Base-by-base conservation (phyloP, 2,797 vertebrate genomes). In the Clamator glandarius region DNA sequence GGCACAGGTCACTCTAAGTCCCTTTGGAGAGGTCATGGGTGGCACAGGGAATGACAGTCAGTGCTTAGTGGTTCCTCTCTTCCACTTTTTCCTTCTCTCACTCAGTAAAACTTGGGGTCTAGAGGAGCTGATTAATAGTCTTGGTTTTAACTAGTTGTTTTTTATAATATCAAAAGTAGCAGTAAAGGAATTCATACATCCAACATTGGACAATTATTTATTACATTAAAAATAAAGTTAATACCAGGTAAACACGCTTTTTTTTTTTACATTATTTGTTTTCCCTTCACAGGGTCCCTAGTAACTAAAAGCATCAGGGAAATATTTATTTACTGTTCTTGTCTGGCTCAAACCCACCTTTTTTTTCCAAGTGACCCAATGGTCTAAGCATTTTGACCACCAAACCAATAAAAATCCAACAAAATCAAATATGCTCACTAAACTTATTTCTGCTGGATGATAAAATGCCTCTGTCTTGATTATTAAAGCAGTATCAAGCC, bases 241-340 rank as follows among this genome's bases (percentile, higher is more conserved):
- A 29, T 76, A 17, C 51, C 55, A 73, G 9, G 4, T 70, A 91
- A 73, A 21, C 23, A 8, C 1, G 1, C 5, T 2, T 29, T 21
- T 80, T 51, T 51, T 59, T 58, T 29, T 84, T 31, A 8, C 6
- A 62, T 51, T 88, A 64, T 74, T 90, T 95, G 46, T 67, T 93
- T 92, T 78, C 26, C 29, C 16, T 86, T 42, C 41, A 4, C 0
- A 1, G 17, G 7, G 11, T 21, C 31, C 36, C 26, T 84, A 58
- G 66, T 84, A 84, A 94, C 66, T 81, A 64, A 72, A 86, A 72
- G 39, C 52, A 89, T 28, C 8, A 62, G 80, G 58, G n/a, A 90
- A 93, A 92, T 92, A 86, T 28, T 84, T 86, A 61, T 81, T 91
- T 90, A 57, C n/a, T 87, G 33, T 58, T 94, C 36, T 54, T 77